Conservation (phyloP, 2,113 vertebrate species). For the Sebastes fasciatus region DNA sequence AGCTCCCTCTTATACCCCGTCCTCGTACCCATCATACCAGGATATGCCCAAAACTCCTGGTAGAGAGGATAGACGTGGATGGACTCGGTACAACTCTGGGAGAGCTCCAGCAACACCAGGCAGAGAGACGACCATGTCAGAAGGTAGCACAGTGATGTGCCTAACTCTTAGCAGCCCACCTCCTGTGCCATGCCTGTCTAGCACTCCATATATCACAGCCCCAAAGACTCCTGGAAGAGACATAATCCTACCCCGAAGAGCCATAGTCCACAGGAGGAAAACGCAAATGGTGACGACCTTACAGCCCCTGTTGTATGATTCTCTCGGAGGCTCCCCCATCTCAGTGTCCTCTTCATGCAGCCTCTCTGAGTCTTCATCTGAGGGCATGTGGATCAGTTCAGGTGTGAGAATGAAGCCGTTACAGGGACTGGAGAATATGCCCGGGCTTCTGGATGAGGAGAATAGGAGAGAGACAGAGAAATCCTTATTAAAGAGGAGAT, state of each 20-base stretch:
- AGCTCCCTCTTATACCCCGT: slow-evolving; percentile 34
- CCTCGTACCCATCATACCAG: slow-evolving; percentile 82
- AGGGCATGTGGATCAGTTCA: neutral
- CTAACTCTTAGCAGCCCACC: slow-evolving; percentile 87
- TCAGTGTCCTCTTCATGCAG: slow-evolving; percentile 49
- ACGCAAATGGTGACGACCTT: neutral
- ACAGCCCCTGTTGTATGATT: neutral
- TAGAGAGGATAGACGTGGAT: slow-evolving; percentile 78
- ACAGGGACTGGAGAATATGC: slow-evolving; percentile 91
- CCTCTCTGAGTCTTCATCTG: slow-evolving; percentile 54
- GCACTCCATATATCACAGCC: slow-evolving; percentile 84
- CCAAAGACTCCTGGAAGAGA: slow-evolving; percentile 97
- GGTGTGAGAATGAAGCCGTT: slow-evolving; percentile 69
- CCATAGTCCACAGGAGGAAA: slow-evolving; percentile 57
- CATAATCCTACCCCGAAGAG: slow-evolving; percentile 83
- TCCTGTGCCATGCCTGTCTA: slow-evolving; percentile 85
- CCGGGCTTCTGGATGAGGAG: slow-evolving; percentile 74
- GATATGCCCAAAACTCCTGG: slow-evolving; percentile 91
- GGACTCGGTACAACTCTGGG: slow-evolving; percentile 82
- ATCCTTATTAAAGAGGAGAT: slow-evolving; percentile 76
- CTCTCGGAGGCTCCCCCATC: slow-evolving; percentile 33
- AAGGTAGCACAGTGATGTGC: slow-evolving; percentile 82
- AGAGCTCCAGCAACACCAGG: slow-evolving; percentile 88
- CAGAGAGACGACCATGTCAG: slow-evolving; percentile 83
- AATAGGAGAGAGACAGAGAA: slow-evolving; percentile 38